Percentiles rank a stretch among this genome's conserved stretches.
phyloP scores from a whole-genome alignment of 2,888 invertebrate species.

The Nezara viridula region DNA sequence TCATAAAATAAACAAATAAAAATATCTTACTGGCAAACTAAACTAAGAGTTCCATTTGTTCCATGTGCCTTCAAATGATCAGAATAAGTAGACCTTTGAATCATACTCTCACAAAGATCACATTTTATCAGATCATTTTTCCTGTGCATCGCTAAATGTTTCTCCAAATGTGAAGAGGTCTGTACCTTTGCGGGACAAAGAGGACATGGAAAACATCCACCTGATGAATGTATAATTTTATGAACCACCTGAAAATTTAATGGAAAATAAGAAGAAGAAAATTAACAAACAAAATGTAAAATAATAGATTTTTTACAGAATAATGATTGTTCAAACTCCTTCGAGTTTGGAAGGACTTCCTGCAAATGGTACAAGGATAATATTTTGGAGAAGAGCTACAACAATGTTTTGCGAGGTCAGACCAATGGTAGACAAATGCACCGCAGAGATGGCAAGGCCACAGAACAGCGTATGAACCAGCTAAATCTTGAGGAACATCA shows the following conservation, averaged over 20 bases:
- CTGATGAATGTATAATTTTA: slow-evolving; percentile 10
- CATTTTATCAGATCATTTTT: slow-evolving; percentile 59
- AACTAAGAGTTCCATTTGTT: slow-evolving; percentile 36
- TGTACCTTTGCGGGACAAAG: slow-evolving; percentile 54
- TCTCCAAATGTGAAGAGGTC: slow-evolving; percentile 55
- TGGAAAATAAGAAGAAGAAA: background rate
- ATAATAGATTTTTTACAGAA: slow-evolving; percentile 3
- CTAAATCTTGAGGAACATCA: slow-evolving; percentile 43
- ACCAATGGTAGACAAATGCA: slow-evolving; percentile 45
- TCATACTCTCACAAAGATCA: slow-evolving; percentile 51
- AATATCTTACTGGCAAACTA: slow-evolving; percentile 54
- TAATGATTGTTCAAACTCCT: slow-evolving; percentile 53
- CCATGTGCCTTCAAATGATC: slow-evolving; percentile 53
- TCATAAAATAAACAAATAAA: background rate
- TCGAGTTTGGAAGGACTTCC: slow-evolving; percentile 47
- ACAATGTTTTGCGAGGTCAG: slow-evolving; percentile 49
- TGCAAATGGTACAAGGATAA: slow-evolving; percentile 51
- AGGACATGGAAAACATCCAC: slow-evolving; percentile 26
- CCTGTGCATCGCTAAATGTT: slow-evolving; percentile 57
- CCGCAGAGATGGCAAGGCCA: slow-evolving; percentile 57
- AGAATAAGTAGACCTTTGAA: slow-evolving; percentile 50
- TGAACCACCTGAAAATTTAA: slow-evolving; percentile 48
- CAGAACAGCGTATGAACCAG: slow-evolving; percentile 49
- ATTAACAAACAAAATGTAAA: background rate
- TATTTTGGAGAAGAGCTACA: slow-evolving; percentile 48